Percentiles rank a stretch among this genome's conserved stretches.
Evolutionary conservation across 2,797 vertebrate genomes (phyloP).

Genomic region (Tamandua tetradactyla): DNA sequence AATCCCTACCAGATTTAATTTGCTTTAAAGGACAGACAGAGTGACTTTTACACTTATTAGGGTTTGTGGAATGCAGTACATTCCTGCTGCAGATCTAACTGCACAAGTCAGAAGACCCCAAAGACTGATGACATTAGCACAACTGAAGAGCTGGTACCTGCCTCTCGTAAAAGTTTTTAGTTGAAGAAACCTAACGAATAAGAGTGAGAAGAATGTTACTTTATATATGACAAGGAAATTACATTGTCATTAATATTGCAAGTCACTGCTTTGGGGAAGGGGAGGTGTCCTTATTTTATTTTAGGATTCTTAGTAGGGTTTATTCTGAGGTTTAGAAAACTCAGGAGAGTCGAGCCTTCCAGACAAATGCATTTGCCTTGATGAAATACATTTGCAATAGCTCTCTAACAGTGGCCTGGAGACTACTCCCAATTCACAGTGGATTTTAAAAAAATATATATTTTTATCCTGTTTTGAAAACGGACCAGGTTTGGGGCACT

Average conservation of each 20-base stretch:
- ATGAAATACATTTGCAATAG: conserved; percentile 94
- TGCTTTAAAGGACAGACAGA: not conserved
- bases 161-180: conserved; percentile 76
- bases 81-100: not conserved
- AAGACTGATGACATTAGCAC: fast-evolving
- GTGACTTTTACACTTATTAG: not conserved
- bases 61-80: not conserved
- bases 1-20: not conserved
- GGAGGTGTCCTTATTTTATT: conserved; percentile 89
- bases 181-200: conserved; percentile 75
- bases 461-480: conserved; percentile 88
- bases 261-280: conserved; percentile 82
- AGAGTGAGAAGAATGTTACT: conserved; percentile 80
- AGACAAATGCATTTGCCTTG: conserved; percentile 94
- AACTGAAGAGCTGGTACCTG: not conserved
- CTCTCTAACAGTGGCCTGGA: conserved; percentile 94
- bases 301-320: conserved; percentile 91
- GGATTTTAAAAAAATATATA: conserved; percentile 82
- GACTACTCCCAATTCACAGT: conserved; percentile 92
- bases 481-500: conserved; percentile 89
- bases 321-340: conserved; percentile 93
- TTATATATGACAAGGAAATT: conserved; percentile 91
- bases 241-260: conserved; percentile 95
- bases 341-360: conserved; percentile 90
- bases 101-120: not conserved